Base-by-base conservation (phyloP, 2,888 invertebrate species). In the Agriopis aurantiaria region DNA sequence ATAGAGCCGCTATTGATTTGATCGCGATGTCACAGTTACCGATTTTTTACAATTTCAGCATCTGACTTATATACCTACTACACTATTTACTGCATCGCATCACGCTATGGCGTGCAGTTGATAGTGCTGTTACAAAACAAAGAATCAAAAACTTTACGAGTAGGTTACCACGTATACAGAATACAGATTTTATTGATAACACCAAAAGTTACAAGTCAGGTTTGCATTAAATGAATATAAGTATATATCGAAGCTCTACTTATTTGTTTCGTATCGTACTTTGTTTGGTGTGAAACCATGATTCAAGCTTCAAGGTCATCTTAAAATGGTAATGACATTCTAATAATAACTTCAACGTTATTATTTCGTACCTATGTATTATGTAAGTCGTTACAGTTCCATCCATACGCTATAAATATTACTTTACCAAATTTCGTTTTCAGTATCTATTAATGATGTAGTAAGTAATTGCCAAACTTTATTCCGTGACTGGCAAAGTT, bases 101-200 rank as follows among this genome's bases (percentile, higher is more conserved):
- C 84, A 84, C 79, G 82, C 78, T 71, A 80, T 80, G 71, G 69
- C 80, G 77, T 80, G 61, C 63, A 62, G n/a, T 40, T 41, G 53
- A 52, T 53, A 48, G 14, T 45, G 23, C 17, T 62, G 23, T 56
- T 43, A 45, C n/a, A 56, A 49, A 57, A 52, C 10, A 58, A 63
- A 52, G 46, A 58, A 46, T 33, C 7, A 33, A 58, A 46, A n/a
- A n/a, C 17, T 4, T 17, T 10, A 14, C 33, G 33, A 33, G 33
- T 33, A 33, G 33, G 33, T 33, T 33, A 33, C 33, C 1, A 33
- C 33, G 33, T 33, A 45, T n/a, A n/a, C n/a, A n/a, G n/a, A n/a
- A n/a, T n/a, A n/a, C n/a, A n/a, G n/a, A n/a, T n/a, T n/a, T n/a
- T n/a, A n/a, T n/a, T n/a, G n/a, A n/a, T n/a, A n/a, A n/a, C n/a